Base-by-base conservation (phyloP, 2,888 invertebrate genomes). In the Spisula solida region DNA sequence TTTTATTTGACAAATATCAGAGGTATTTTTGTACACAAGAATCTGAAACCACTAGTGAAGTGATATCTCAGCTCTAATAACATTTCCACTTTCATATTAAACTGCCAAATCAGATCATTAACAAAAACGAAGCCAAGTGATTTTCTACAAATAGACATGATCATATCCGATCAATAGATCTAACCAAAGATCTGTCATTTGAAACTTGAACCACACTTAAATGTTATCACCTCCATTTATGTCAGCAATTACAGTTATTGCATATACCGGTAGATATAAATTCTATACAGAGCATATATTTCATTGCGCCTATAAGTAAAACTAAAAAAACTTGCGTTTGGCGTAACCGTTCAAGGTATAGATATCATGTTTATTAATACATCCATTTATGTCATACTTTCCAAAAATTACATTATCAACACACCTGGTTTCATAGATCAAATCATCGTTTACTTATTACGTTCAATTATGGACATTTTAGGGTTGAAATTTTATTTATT, bases 401-500 rank as follows among this genome's bases (percentile, higher is more conserved):
- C 25, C 8, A 66, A 66, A 66, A 66, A 66, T 66, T 25, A n/a
- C 20, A 66, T 66, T n/a, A 66, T 66, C 6, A 25, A 25, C 60
- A 66, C 60, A 66, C 60, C 60, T 66, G 60, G n/a, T 25, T 66
- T 66, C 25, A 5, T 8, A 66, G n/a, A 66, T 66, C n/a, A 66
- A 66, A 66, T 66, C 60, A 66, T 10, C 25, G 60, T 25, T 66
- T n/a, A 10, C 12, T 66, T 25, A 25, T 66, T 25, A 10, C 25
- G n/a, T 12, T 25, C 25, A 56, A 66, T 66, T 66, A 66, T 66
- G 60, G 20, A 56, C n/a, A 20, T 56, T 56, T 56, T 56, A 56
- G 18, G 60, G 60, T 66, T 66, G 60, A 66, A 66, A 66, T 25
- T 66, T 66, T 66, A 66, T 66, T 66, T 66, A 66, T 66, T 66